Conservation (phyloP, 2,888 invertebrate genomes). For the Loripinus fragilis region DNA sequence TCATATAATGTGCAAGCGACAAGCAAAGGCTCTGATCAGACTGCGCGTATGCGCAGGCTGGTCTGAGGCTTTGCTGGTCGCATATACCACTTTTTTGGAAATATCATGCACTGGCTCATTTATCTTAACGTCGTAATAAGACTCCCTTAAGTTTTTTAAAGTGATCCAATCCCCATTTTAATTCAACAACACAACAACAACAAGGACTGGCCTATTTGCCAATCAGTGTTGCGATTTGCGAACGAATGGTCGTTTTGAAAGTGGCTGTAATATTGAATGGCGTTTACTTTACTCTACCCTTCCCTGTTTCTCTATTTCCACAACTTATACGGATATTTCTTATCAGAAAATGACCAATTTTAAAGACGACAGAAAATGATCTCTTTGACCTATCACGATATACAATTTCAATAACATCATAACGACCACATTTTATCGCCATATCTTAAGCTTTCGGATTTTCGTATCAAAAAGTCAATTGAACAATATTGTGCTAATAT, state of each 20-base stretch:
- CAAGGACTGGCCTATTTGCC: too few species aligned
- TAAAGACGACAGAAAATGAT: constrained; percentile 55
- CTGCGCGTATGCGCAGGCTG: too few species aligned
- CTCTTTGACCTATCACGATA: constrained; percentile 41
- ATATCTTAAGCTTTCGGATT: constrained; percentile 3
- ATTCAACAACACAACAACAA: too few species aligned
- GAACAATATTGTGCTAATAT: constrained; percentile 16
- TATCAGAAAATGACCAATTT: constrained; percentile 64
- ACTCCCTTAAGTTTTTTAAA: too few species aligned
- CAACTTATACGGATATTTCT: constrained; percentile 53
- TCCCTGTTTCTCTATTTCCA: constrained; percentile 28
- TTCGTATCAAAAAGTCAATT: not conserved
- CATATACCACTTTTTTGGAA: too few species aligned
- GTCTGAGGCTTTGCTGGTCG: too few species aligned
- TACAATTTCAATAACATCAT: constrained; percentile 18
- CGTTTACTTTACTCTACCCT: not conserved
- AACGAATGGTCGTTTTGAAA: not conserved
- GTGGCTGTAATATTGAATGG: not conserved
- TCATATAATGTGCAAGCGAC: too few species aligned
- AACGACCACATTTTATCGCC: constrained; percentile 2
- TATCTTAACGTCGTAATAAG: too few species aligned
- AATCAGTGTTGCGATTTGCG: too few species aligned
- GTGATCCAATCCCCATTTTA: too few species aligned
- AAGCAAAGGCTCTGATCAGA: too few species aligned
- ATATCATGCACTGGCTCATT: too few species aligned